Evolutionary conservation across 2,113 vertebrate species (phyloP).

Genomic region (Plecturocebus donacophilus): DNA sequence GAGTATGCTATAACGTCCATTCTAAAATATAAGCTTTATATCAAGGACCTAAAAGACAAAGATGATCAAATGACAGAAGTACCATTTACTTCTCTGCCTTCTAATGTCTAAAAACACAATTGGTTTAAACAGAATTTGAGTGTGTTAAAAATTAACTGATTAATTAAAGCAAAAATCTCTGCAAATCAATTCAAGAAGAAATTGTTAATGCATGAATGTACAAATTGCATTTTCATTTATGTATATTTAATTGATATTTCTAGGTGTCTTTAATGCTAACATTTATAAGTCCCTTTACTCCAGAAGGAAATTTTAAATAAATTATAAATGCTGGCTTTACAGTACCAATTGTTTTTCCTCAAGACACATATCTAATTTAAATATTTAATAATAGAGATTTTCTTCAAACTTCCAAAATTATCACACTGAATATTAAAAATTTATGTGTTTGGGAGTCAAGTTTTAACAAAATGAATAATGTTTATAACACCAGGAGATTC

Average conservation of each 20-base stretch:
- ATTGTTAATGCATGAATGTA: background rate
- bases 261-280: background rate
- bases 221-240: conserved; percentile 28
- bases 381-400: background rate
- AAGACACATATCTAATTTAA: background rate
- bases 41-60: background rate
- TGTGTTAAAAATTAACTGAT: conserved; percentile 6
- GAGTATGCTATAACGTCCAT: background rate
- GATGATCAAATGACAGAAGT: background rate
- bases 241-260: conserved; percentile 10
- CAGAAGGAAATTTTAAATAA: conserved; percentile 30
- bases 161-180: background rate
- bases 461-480: background rate
- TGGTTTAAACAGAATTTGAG: background rate
- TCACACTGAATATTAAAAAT: background rate
- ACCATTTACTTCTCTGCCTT: background rate
- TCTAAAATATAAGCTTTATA: background rate
- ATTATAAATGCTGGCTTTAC: background rate
- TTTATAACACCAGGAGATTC: background rate
- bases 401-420: background rate
- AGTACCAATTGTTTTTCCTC: background rate
- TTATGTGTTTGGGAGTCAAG: background rate
- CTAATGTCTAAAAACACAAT: background rate
- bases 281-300: background rate
- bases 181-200: background rate